phyloP scores from a whole-genome alignment of 1,140 invertebrate genomes.

The Rhopalosiphum padi region DNA sequence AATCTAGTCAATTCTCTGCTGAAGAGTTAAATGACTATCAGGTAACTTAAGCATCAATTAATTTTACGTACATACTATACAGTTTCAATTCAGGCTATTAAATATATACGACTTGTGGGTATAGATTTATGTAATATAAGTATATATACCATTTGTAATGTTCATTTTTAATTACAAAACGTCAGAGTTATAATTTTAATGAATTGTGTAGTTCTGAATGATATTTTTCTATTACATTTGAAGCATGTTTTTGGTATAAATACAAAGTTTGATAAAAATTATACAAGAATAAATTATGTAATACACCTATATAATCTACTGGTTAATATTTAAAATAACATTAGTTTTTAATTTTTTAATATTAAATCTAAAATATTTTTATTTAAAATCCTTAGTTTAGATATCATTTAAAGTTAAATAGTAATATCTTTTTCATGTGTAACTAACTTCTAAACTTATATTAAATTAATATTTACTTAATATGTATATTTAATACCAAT shows the following conservation, averaged over 20 bases:
- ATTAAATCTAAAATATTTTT: neutral
- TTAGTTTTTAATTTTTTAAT: neutral
- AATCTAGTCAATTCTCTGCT: constrained; percentile 81
- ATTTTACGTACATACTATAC: neutral
- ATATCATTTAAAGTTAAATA: neutral
- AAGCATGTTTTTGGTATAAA: neutral
- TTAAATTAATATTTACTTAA: neutral
- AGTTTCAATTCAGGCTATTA: neutral
- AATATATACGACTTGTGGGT: neutral
- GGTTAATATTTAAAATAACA: neutral
- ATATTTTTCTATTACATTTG: neutral
- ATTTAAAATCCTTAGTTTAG: neutral
- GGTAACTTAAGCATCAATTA: constrained; percentile 65
- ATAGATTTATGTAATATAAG: neutral
- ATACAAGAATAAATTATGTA: neutral
- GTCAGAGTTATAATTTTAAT: neutral
- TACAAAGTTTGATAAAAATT: neutral
- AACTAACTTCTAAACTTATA: neutral
- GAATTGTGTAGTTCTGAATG: neutral
- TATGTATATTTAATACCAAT: neutral
- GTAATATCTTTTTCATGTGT: neutral
- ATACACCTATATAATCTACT: neutral
- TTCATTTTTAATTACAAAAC: neutral
- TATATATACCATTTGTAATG: neutral
- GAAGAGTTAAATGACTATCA: constrained; percentile 90